Conservation (phyloP, 2,113 vertebrate genomes). For the Gila orcuttii region DNA sequence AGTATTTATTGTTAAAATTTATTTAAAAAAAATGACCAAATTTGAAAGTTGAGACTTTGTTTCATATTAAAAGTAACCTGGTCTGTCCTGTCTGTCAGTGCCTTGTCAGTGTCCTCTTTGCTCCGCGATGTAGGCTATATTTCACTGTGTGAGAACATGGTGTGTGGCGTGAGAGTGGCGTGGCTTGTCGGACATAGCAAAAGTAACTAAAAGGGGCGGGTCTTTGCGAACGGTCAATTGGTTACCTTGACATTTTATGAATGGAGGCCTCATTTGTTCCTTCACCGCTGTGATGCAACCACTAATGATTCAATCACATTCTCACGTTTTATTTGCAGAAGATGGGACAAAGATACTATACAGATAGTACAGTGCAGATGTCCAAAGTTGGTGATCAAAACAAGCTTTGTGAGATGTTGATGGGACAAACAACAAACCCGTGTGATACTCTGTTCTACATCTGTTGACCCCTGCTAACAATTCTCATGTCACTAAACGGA, state of each 20-base stretch:
- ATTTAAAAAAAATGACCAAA: too few species aligned
- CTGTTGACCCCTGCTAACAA: not conserved
- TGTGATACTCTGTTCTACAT: not conserved
- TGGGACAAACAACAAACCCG: not conserved
- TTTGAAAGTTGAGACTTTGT: too few species aligned
- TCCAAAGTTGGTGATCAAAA: not conserved
- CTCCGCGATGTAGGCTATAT: too few species aligned
- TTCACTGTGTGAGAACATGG: too few species aligned
- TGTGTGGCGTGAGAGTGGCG: too few species aligned
- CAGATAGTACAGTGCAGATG: not conserved
- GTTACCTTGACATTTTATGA: conserved; percentile 80
- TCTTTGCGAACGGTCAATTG: conserved; percentile 58
- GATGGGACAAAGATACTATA: not conserved
- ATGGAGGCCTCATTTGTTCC: conserved; percentile 74
- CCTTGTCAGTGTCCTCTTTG: too few species aligned
- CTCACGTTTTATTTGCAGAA: not conserved
- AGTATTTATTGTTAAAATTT: too few species aligned
- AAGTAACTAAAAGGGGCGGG: too few species aligned
- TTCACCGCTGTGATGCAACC: conserved; percentile 67
- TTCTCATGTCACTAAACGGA: not conserved
- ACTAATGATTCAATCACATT: conserved; percentile 63
- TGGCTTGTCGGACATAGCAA: too few species aligned
- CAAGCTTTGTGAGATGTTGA: not conserved
- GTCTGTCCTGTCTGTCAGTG: too few species aligned
- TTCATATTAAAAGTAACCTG: too few species aligned